Evolutionary conservation across 2,888 invertebrate species (phyloP), one percentile per base, ranked within the genome.

Genomic region (Brassicogethes aeneus): DNA sequence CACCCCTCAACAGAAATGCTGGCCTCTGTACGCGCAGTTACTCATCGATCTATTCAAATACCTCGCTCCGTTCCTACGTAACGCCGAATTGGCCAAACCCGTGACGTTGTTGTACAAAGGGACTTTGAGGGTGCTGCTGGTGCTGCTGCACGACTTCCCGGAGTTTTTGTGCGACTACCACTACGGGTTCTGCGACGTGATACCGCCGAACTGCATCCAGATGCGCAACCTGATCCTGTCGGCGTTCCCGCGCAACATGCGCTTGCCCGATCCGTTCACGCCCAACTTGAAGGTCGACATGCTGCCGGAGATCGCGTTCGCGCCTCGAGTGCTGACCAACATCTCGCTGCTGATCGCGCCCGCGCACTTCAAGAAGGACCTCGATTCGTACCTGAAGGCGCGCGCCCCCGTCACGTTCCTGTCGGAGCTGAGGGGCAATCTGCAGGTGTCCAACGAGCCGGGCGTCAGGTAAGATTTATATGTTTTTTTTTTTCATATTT

Each of bases 121-220:
- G 54, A 94, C 95, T 0, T 72, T 99, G 34, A 80, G 96, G 47
- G 93, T 99, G 5, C 73, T 99, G 37, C 74, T 99, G 30, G 95
- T 99, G 0, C 72, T 99, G 17, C 75, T 99, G 8, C 99, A 99
- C 64, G 99, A 99, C 66, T 99, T 99, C 68, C 99, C 99, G 0
- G 99, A 99, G 70, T 95, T 99, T 68, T 76, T 99, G 37, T 97
- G 97, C 69, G 99, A 99, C 66, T 97, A 96, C 68, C 96, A 99
- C 68, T 97, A 97, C 66, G 91, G 92, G 34, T 95, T 99, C 71
- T 97, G 99, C 68, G 99, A 99, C 68, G 95, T 93, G 45, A 97
- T 99, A 56, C 97, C 99, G 35, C 93, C 97, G 2, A 99, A 99
- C 68, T 99, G 99, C 70, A 95, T 99, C 53, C 97, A 91, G 68